These are phyloP conservation scores for Trachelipus rathkii DNA, from an alignment of 1,140 invertebrate species.

Conservation along the genomic window DNA sequence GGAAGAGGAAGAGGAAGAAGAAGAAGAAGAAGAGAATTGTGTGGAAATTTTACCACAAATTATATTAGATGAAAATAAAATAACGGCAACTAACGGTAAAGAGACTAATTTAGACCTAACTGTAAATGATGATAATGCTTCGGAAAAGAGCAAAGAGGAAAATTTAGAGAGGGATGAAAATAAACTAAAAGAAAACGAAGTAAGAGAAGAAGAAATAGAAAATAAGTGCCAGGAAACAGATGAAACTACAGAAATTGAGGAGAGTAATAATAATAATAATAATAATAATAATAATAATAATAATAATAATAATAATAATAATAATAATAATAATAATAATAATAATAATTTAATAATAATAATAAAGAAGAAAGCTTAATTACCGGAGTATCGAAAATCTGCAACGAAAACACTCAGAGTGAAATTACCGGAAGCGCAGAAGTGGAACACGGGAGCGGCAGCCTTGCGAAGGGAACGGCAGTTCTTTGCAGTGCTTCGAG, in stretches of 20 bases:
- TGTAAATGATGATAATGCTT: too few species aligned
- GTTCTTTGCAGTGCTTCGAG: slow-evolving; percentile 28
- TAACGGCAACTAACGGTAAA: too few species aligned
- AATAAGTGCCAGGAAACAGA: neutral
- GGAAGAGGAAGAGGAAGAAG: too few species aligned
- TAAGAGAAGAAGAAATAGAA: neutral
- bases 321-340: neutral
- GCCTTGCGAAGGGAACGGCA: slow-evolving; percentile 29
- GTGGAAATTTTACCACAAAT: too few species aligned
- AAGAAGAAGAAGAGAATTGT: too few species aligned
- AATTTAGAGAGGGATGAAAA: too few species aligned
- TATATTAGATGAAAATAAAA: too few species aligned
- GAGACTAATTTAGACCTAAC: too few species aligned
- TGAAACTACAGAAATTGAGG: neutral
- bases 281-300: neutral
- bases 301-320: neutral
- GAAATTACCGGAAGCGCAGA: slow-evolving; percentile 35
- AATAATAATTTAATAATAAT: neutral
- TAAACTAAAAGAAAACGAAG: too few species aligned
- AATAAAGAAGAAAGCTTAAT: neutral
- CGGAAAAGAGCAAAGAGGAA: too few species aligned
- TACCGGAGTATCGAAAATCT: slow-evolving; percentile 9
- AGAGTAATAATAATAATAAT: neutral
- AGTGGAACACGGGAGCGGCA: slow-evolving; percentile 38
- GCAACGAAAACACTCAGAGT: neutral